Conservation (phyloP, 2,888 invertebrate species). For the Cremastinae sp. region DNA sequence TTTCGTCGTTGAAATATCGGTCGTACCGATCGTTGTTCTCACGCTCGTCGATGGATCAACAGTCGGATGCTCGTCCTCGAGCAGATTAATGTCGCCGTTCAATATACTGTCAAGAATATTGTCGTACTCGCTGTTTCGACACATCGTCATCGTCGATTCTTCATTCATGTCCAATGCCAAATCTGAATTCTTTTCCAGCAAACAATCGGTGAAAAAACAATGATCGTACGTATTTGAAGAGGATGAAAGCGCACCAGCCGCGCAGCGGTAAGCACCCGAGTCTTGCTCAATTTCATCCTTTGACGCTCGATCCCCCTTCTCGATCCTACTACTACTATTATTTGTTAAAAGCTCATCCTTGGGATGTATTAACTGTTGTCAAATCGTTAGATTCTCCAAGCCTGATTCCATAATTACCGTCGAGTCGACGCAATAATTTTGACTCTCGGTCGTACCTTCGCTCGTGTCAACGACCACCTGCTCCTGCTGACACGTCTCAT, state of each 20-base stretch:
- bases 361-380: conserved; percentile 12
- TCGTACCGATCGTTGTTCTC: background rate
- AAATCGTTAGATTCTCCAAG: background rate
- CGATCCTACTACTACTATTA: background rate
- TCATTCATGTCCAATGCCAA: conserved; percentile 49
- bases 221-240: conserved; percentile 18
- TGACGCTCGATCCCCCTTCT: too few species aligned
- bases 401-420: conserved; percentile 34
- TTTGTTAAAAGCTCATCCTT: conserved; percentile 1
- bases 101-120: conserved; percentile 68
- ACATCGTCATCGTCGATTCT: conserved; percentile 40
- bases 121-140: conserved; percentile 63
- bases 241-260: conserved; percentile 1
- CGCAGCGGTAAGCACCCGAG: too few species aligned
- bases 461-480: too few species aligned
- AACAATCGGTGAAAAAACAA: background rate
- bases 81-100: conserved; percentile 65
- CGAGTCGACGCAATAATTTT: conserved; percentile 50
- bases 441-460: conserved; percentile 1
- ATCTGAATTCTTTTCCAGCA: background rate
- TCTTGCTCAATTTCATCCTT: too few species aligned
- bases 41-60: conserved; percentile 56
- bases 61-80: conserved; percentile 66
- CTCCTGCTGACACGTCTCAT: conserved; percentile 39
- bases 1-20: background rate